Conservation (phyloP, 2,888 invertebrate species). For the Athalia circularis region DNA sequence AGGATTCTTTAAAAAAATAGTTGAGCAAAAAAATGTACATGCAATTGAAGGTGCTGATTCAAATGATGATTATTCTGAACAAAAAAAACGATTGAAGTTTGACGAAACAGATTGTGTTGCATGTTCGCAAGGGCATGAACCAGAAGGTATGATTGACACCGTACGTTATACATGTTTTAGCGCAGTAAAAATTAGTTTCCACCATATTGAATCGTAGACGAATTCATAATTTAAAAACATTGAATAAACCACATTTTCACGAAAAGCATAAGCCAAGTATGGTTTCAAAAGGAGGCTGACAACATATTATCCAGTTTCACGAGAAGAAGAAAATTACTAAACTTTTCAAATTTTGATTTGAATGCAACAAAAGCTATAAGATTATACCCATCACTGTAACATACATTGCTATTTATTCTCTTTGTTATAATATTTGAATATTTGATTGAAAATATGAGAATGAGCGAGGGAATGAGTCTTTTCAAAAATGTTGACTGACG, state of each 20-base stretch:
- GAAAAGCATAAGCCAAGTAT: background rate
- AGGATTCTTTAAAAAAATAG: background rate
- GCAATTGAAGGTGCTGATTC: background rate
- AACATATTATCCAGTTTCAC: no score
- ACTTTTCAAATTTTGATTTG: no score
- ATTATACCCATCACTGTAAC: no score
- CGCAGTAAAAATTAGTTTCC: conserved; percentile 5
- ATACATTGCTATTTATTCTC: background rate
- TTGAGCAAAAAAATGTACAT: background rate
- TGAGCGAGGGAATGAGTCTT: no score
- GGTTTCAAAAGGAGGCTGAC: background rate
- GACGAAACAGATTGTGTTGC: conserved; percentile 2
- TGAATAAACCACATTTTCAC: background rate
- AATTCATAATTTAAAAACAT: background rate
- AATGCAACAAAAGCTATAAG: no score
- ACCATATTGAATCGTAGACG: background rate
- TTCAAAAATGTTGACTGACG: background rate
- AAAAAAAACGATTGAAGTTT: background rate
- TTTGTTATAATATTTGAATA: background rate
- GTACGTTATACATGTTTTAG: background rate
- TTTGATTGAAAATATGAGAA: background rate
- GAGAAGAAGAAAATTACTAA: no score
- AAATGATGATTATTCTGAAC: background rate
- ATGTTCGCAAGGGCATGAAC: conserved; percentile 1
- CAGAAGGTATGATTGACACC: conserved; percentile 8